Evolutionary conservation across 2,797 vertebrate species (phyloP), one percentile per base, ranked within the genome.

Genomic region (Argya squamiceps): DNA sequence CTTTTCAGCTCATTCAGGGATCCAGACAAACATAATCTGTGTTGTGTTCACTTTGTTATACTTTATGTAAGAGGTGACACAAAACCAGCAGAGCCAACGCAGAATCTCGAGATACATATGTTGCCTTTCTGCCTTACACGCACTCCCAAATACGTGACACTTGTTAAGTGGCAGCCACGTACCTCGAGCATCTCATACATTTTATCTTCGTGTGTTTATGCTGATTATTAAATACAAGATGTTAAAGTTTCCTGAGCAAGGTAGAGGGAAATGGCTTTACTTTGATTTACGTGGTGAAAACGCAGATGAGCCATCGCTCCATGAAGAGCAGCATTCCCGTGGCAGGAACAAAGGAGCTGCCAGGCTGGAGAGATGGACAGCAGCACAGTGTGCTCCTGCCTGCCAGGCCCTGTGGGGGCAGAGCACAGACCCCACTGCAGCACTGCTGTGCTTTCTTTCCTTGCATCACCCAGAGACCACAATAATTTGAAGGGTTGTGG

Each of bases 31-130:
- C 29, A 1, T 69, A 86, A 95, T 90, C 85, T 83, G 58, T 58
- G 91, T 79, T 91, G 80, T 83, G 80, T 63, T 96, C 88, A 84
- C 85, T 94, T 89, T 80, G 77, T 82, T 93, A 84, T 77, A 84
- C 71, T 94, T 95, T 77, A 67, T 88, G 79, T 74, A 87, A 93
- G 70, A 93, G 65, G 93, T 92, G 92, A 88, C 94, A 95, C 30
- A 77, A 90, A 92, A 58, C 52, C 81, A 84, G 80, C 67, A 86
- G 53, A 93, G 71, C 80, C 70, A 71, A 80, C 2, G 50, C 67
- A 94, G 91, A 80, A 88, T 62, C 50, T 71, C 34, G 5, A 88
- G 73, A 70, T 85, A 83, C 75, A 77, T 67, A 63, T 59, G 83
- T 80, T 92, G 81, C 17, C 85, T 86, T 93, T 88, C 84, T 86